A percentile compares a stretch with the other conserved stretches of the same genome.
Conservation (phyloP, 2,888 invertebrate genomes). For the Tuberolachnus salignus region DNA sequence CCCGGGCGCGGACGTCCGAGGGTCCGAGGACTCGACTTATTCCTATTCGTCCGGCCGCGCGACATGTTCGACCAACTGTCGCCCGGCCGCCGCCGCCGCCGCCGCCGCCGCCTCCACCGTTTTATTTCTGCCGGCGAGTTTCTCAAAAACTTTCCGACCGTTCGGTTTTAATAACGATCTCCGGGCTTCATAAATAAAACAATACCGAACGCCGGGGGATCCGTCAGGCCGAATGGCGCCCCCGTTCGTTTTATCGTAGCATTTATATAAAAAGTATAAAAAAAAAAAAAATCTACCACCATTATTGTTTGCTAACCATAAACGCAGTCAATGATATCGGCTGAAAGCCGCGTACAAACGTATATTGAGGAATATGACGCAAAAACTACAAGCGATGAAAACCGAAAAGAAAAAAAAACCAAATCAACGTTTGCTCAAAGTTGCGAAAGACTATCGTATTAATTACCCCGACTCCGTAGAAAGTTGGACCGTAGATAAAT, state of each 20-base stretch:
- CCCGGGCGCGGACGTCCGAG: neutral
- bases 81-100: neutral
- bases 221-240: neutral
- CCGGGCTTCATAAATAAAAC: constrained; percentile 41
- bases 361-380: too few relatives aligned
- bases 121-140: neutral
- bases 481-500: too few relatives aligned
- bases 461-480: too few relatives aligned
- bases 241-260: neutral
- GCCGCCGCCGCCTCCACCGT: neutral
- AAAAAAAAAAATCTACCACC: too few relatives aligned
- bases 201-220: neutral
- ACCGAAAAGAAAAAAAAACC: too few relatives aligned
- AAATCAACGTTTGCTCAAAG: too few relatives aligned
- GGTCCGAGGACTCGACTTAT: neutral
- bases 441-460: too few relatives aligned
- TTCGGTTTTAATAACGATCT: neutral
- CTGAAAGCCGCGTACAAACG: too few relatives aligned
- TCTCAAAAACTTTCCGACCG: neutral
- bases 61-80: constrained; percentile 21
- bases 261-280: too few relatives aligned
- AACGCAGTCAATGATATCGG: too few relatives aligned
- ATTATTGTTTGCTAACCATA: too few relatives aligned
- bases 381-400: too few relatives aligned
- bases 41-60: neutral